These are phyloP conservation scores for Etheostoma cragini DNA, from an alignment of 2,113 vertebrate species.

Conservation along the genomic window DNA sequence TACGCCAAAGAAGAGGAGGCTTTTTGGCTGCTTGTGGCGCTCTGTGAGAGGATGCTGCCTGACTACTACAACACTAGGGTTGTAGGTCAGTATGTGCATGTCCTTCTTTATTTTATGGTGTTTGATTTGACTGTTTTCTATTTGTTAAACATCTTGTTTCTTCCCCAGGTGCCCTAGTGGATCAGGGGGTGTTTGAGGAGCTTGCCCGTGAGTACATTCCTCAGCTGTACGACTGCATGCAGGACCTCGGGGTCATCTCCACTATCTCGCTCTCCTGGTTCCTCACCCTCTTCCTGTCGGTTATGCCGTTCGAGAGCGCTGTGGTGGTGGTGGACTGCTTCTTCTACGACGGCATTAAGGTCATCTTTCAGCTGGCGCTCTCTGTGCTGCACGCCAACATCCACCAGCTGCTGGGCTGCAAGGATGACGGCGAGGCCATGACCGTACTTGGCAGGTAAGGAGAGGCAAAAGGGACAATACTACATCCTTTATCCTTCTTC, in stretches of 20 bases:
- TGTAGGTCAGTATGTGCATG: slow-evolving; percentile 87
- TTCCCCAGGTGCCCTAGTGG: slow-evolving; percentile 91
- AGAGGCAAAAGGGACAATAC: neutral
- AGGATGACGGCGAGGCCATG: slow-evolving; percentile 99
- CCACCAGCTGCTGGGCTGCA: slow-evolving; percentile 93
- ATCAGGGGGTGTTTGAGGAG: slow-evolving; percentile 98
- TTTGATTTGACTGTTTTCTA: neutral
- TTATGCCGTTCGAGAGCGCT: slow-evolving; percentile 98
- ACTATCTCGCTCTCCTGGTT: slow-evolving; percentile 99
- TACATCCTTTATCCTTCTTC: neutral
- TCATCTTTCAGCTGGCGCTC: slow-evolving; percentile 97
- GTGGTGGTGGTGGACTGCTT: slow-evolving; percentile 99
- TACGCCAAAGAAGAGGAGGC: slow-evolving; percentile 99
- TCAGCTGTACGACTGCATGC: slow-evolving; percentile 99
- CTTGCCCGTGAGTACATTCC: slow-evolving; percentile 94
- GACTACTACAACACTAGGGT: slow-evolving; percentile 99
- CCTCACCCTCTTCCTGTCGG: slow-evolving; percentile 97
- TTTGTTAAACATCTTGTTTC: neutral
- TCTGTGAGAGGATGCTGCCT: slow-evolving; percentile 97
- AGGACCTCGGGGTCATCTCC: slow-evolving; percentile 97
- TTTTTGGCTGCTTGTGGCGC: slow-evolving; percentile 96
- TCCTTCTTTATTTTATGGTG: neutral
- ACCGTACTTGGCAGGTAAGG: slow-evolving; percentile 95
- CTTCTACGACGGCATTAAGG: slow-evolving; percentile 99
- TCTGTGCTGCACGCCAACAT: slow-evolving; percentile 96